These are phyloP conservation scores for Saxicola maurus DNA, from an alignment of 2,797 vertebrate species.

Conservation along the genomic window DNA sequence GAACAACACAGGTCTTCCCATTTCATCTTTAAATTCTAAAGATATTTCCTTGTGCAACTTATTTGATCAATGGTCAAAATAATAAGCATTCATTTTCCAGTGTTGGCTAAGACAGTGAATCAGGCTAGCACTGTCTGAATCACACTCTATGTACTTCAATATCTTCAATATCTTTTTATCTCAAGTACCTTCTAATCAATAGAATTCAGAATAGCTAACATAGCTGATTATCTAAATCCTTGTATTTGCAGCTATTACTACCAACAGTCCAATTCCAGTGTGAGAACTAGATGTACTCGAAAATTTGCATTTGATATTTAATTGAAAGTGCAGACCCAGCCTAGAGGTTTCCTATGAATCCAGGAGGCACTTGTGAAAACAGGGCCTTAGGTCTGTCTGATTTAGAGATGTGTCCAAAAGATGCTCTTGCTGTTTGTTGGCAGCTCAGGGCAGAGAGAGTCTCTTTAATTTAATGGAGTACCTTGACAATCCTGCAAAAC, in stretches of 20 bases:
- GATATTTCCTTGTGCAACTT: neutral
- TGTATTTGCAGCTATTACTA: neutral
- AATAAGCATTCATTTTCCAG: neutral
- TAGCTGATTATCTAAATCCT: neutral
- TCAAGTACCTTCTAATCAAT: neutral
- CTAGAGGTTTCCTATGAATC: neutral
- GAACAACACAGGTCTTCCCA: neutral
- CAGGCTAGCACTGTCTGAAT: neutral
- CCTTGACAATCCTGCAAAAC: neutral
- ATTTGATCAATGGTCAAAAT: neutral
- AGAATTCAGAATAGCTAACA: neutral
- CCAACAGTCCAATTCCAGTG: neutral
- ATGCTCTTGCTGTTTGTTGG: neutral
- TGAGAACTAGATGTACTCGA: neutral
- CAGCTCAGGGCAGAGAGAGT: neutral
- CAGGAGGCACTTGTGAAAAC: neutral
- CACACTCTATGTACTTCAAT: neutral
- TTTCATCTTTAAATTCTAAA: neutral
- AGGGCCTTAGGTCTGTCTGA: neutral
- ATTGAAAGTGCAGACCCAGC: neutral
- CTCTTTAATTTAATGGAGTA: neutral
- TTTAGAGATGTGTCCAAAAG: neutral
- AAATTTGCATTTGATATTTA: neutral
- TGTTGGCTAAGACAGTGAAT: neutral
- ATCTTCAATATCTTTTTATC: neutral